Base-by-base conservation (phyloP, 2,888 invertebrate species). In the Zhuqinia jingwanae region DNA sequence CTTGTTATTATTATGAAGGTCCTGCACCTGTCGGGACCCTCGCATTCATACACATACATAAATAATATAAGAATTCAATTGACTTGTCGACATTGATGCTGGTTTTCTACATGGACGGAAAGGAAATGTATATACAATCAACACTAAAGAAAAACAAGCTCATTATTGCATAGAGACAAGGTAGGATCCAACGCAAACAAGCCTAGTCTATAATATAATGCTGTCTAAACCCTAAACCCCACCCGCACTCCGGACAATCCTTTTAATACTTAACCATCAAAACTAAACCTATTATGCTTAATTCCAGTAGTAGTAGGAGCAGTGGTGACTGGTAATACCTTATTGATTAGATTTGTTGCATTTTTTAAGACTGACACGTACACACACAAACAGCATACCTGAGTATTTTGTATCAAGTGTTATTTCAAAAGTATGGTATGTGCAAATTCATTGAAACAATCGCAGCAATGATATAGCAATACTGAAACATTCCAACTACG, bases 401-500 rank as follows among this genome's bases (percentile, higher is more conserved):
- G n/a, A 10, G 13, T n/a, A 17, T 6, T 63, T 63, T 30, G 30
- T 63, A 36, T 36, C 5, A 36, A 8, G 36, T 8, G 36, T 36
- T 36, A 36, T 8, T 36, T 36, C 5, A 36, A 6, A 36, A 36
- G 36, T 36, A 36, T 36, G 36, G 13, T 30, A 63, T 63, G 27
- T 63, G 36, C 17, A 13, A 50, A 42, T 80, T 79, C 53, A 27
- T 27, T 79, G 25, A 15, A 80, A 80, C 63, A 80, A 68, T 22
- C 53, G 17, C 36, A n/a, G n/a, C n/a, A n/a, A n/a, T n/a, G n/a
- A 42, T 20, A 36, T 36, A 15, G 36, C 27, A n/a, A n/a, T n/a
- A 65, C 79, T 50, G 79, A 65, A 79, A 80, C 80, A 80, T 68
- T 80, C 68, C 80, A 68, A 60, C n/a, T n/a, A n/a, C n/a, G n/a